A percentile compares a stretch with the other conserved stretches of the same genome.
Evolutionary conservation across 2,113 vertebrate genomes (phyloP).

Genomic region (Neotoma lepida): DNA sequence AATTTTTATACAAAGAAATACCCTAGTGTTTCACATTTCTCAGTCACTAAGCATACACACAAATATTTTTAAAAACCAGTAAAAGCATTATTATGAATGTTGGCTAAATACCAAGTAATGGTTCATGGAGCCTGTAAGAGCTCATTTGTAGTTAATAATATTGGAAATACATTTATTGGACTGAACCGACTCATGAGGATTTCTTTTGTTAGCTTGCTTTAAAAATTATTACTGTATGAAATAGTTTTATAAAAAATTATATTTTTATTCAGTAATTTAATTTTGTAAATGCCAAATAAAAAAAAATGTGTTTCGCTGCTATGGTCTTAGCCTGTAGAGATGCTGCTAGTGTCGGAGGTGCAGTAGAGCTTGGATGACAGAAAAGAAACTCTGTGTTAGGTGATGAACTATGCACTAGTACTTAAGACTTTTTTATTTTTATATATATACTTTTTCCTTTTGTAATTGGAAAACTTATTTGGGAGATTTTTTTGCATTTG

Average conservation of each 20-base stretch:
- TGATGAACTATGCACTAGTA: constrained; percentile 90
- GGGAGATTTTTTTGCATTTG: constrained; percentile 86
- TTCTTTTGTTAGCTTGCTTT: constrained; percentile 88
- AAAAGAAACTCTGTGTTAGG: constrained; percentile 81
- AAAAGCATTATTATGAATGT: constrained; percentile 90
- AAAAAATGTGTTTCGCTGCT: constrained; percentile 90
- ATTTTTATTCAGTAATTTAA: constrained; percentile 93
- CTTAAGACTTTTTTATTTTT: constrained; percentile 84
- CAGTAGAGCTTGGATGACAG: constrained; percentile 86
- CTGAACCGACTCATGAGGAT: constrained; percentile 81
- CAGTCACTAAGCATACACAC: constrained; percentile 85
- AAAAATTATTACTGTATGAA: constrained; percentile 89
- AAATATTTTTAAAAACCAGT: constrained; percentile 79
- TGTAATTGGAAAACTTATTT: constrained; percentile 88
- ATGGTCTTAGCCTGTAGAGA: constrained; percentile 89
- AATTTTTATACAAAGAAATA: constrained; percentile 77
- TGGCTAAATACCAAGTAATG: constrained; percentile 78
- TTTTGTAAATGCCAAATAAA: constrained; percentile 92
- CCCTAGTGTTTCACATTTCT: constrained; percentile 84
- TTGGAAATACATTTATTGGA: constrained; percentile 85
- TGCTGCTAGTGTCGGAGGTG: constrained; percentile 88
- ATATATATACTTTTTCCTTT: constrained; percentile 73
- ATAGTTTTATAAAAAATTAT: constrained; percentile 92
- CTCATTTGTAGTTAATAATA: constrained; percentile 82
- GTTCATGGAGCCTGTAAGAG: constrained; percentile 80